Evolutionary conservation across 2,797 vertebrate species (phyloP), one percentile per base, ranked within the genome.

Genomic region (Diplodus sargus): DNA sequence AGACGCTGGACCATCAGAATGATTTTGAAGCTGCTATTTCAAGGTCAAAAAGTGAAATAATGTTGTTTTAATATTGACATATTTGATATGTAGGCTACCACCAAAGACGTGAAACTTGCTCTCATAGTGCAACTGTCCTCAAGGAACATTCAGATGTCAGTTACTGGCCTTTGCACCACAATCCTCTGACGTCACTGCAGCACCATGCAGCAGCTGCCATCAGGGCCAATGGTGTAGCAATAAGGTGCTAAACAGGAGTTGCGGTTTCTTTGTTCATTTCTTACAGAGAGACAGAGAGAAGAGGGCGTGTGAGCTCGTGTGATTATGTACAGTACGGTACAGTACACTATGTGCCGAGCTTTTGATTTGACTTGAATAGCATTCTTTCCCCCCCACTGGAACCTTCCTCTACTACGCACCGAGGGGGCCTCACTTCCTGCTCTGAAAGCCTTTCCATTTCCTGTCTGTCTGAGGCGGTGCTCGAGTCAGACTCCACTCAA

Each of bases 391-490:
- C 76, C 74, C 74, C 71, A 77, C 62, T 88, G 86, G 84, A 92
- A 91, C 82, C 80, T 89, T 90, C 84, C 88, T 91, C 81, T 89
- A 20, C 53, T 81, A 82, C 65, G 78, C 79, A 84, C 73, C 22
- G 54, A 89, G 89, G 90, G 90, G 92, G 88, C 90, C 90, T 85
- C 85, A 84, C 87, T 91, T 93, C 93, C 91, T 91, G 82, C 84
- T 91, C 81, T 87, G 25, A 85, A 87, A 89, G 81, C 87, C 81
- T 86, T 91, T 89, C 90, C 89, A 92, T 90, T 93, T 94, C 92
- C 91, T 87, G 75, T 90, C 84, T 82, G 84, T 90, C 85, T 93
- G 85, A 88, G 72, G 78, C 48, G 52, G 64, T 63, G 78, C 76
- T 68, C 54, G 54, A 75, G 71, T 52, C 18, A 72, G 42, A 64